A percentile compares a stretch with the other conserved stretches of the same genome.
phyloP scores from a whole-genome alignment of 1,140 invertebrate species.

The Akabosia matsudoensis region DNA sequence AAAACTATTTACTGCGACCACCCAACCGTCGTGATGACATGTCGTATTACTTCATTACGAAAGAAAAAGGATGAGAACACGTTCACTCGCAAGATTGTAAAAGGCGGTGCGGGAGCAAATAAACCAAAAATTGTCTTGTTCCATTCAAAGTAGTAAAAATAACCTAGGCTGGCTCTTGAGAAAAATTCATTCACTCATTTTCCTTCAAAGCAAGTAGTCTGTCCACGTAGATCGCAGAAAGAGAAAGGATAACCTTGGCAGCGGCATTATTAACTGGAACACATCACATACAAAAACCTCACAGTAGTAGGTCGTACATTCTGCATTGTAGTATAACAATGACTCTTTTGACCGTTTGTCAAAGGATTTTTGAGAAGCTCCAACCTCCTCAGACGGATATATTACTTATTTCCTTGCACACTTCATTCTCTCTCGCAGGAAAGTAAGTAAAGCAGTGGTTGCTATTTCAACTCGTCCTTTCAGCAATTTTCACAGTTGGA shows the following conservation, averaged over 20 bases:
- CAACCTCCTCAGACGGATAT: not conserved
- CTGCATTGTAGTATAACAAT: not conserved
- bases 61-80: not conserved
- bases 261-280: not conserved
- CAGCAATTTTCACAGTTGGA: not conserved
- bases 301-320: not conserved
- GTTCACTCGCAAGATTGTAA: no score
- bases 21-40: conserved; percentile 4
- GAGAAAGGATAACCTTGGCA: not conserved
- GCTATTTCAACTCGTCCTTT: not conserved
- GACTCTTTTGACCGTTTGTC: conserved; percentile 14
- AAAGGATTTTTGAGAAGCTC: not conserved
- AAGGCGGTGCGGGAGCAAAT: not conserved
- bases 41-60: conserved; percentile 10
- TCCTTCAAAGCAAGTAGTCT: not conserved
- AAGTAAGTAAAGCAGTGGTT: not conserved
- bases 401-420: not conserved
- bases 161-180: no score
- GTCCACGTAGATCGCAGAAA: not conserved
- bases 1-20: not conserved
- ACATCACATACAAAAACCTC: not conserved
- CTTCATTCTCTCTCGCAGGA: not conserved
- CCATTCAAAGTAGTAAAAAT: not conserved
- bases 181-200: not conserved
- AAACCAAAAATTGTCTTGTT: not conserved